A percentile compares a stretch with the other conserved stretches of the same genome.
Conservation (phyloP, 1,140 invertebrate species). For the Drosophila punjabiensis region DNA sequence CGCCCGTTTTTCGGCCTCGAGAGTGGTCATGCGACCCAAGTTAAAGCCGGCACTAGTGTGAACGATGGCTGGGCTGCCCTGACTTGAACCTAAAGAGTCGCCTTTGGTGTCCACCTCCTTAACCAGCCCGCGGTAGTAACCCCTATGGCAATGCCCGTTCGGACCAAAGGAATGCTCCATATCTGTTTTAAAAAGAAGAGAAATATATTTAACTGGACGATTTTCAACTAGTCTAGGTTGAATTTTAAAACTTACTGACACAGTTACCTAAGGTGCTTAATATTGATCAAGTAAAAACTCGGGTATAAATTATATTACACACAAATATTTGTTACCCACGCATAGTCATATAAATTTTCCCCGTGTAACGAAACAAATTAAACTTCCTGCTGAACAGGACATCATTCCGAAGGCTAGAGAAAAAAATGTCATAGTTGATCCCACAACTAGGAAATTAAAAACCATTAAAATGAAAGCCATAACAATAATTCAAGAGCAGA, state of each 20-base stretch:
- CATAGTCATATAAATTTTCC: neutral
- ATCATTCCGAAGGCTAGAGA: slow-evolving; percentile 15
- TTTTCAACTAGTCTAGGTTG: slow-evolving; percentile 6
- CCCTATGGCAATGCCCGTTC: slow-evolving; percentile 15
- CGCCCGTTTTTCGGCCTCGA: neutral
- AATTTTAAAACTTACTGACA: slow-evolving; percentile 2
- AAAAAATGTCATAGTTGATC: slow-evolving; percentile 21
- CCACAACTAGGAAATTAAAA: slow-evolving; percentile 59
- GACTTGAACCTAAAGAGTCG: slow-evolving; percentile 9
- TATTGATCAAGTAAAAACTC: neutral
- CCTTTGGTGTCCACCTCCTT: slow-evolving; percentile 27
- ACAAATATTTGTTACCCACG: neutral
- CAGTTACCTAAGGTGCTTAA: neutral
- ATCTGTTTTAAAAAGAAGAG: neutral
- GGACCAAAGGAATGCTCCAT: slow-evolving; percentile 38
- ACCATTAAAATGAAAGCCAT: slow-evolving; percentile 58
- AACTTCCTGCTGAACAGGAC: slow-evolving; percentile 2
- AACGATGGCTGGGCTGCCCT: slow-evolving; percentile 14
- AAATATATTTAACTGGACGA: neutral
- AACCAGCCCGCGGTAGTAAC: slow-evolving; percentile 24
- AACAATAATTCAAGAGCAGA: slow-evolving; percentile 60
- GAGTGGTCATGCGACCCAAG: neutral
- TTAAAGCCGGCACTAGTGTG: slow-evolving; percentile 2
- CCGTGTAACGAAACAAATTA: slow-evolving; percentile 3
- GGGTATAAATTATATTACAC: neutral